phyloP scores from a whole-genome alignment of 2,113 vertebrate species.

The Eonycteris spelaea region DNA sequence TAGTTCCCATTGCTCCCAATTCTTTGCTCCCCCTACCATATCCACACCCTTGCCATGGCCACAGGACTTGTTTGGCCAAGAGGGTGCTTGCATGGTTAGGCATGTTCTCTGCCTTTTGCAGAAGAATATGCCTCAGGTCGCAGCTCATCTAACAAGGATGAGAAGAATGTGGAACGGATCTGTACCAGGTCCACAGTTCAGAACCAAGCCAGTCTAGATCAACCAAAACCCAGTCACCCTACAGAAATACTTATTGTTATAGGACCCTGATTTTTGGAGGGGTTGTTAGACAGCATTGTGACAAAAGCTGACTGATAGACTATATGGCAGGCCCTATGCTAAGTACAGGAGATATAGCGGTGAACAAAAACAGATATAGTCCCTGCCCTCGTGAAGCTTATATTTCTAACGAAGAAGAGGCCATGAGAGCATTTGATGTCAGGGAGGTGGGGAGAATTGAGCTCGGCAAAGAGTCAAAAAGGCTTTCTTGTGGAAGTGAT shows the following conservation, averaged over 20 bases:
- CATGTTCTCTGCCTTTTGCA: constrained; percentile 17
- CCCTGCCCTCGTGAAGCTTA: background rate
- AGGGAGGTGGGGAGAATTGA: background rate
- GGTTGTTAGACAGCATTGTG: background rate
- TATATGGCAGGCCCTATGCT: background rate
- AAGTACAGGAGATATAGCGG: background rate
- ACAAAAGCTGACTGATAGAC: background rate
- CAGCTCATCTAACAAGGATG: background rate
- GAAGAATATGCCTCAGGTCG: background rate
- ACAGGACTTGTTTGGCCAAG: background rate
- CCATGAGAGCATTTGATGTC: background rate
- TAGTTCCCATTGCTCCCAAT: background rate
- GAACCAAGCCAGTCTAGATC: background rate
- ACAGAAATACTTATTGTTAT: background rate
- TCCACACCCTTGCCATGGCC: background rate
- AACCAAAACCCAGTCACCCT: background rate
- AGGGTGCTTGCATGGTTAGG: background rate
- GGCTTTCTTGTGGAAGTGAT: background rate
- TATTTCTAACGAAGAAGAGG: background rate
- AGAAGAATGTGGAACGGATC: background rate
- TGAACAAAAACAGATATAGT: background rate
- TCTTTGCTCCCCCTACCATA: background rate
- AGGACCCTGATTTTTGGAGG: background rate
- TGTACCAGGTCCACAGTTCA: background rate
- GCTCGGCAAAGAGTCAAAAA: background rate